phyloP scores from a whole-genome alignment of 1,140 invertebrate species.

The Pantala flavescens region DNA sequence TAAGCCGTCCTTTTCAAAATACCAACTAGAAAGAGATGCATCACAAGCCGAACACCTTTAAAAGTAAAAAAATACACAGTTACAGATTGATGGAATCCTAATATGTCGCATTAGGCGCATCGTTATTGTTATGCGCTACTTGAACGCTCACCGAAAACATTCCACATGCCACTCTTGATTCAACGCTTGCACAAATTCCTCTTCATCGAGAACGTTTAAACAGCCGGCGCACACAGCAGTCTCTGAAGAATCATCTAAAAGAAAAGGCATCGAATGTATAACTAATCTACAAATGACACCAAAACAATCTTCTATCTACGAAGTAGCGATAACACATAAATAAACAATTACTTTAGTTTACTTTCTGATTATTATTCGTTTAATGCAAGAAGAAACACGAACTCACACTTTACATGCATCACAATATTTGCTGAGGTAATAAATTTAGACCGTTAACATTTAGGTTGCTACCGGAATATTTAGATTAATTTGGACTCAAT shows the following conservation, averaged over 20 bases:
- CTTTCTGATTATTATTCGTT: too few species aligned
- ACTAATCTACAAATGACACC: too few species aligned
- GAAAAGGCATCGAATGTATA: not conserved
- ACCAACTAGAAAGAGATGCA: slow-evolving; percentile 73
- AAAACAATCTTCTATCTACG: too few species aligned
- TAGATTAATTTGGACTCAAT: too few species aligned
- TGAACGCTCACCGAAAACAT: slow-evolving; percentile 58
- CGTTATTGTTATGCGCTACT: not conserved
- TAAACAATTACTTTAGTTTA: too few species aligned
- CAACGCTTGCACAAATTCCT: slow-evolving; percentile 66
- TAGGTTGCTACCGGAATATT: too few species aligned
- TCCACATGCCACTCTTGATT: slow-evolving; percentile 78
- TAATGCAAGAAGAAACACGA: too few species aligned
- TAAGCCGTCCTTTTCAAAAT: slow-evolving; percentile 83
- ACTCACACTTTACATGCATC: too few species aligned
- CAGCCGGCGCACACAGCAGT: slow-evolving; percentile 53
- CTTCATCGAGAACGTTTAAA: slow-evolving; percentile 59
- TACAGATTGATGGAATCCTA: too few species aligned
- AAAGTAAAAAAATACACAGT: slow-evolving; percentile 20
- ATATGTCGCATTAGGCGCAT: not conserved
- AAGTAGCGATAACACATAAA: too few species aligned
- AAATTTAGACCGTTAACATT: too few species aligned
- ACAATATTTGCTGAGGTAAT: too few species aligned
- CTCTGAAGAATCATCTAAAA: not conserved
- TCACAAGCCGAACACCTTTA: slow-evolving; percentile 79